Conservation (phyloP, 2,797 vertebrate genomes). For the Micromesistius poutassou region DNA sequence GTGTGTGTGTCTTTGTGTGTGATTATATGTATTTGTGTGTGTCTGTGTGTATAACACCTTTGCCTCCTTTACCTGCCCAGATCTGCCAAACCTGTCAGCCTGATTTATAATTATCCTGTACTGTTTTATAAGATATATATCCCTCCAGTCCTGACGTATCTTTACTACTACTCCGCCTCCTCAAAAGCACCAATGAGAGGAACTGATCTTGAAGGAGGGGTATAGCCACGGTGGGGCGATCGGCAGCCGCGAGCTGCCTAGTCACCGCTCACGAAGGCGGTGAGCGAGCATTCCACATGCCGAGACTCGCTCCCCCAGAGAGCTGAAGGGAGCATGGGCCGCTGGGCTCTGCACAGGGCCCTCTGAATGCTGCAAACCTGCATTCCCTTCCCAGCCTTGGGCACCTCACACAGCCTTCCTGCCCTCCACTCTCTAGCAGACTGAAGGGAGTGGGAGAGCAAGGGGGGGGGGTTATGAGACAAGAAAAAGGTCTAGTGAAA, state of each 20-base stretch:
- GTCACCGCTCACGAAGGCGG: constrained; percentile 43
- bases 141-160: background rate
- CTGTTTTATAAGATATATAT: background rate
- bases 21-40: background rate
- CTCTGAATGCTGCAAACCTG: constrained; percentile 60
- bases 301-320: constrained; percentile 47
- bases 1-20: background rate
- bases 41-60: background rate
- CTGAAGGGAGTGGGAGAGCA: constrained; percentile 5
- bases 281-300: constrained; percentile 60
- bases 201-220: background rate
- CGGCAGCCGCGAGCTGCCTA: constrained; percentile 32
- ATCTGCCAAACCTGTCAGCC: background rate
- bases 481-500: background rate
- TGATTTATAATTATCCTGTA: background rate
- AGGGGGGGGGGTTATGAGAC: background rate
- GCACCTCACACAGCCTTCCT: constrained; percentile 38
- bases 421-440: constrained; percentile 31
- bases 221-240: no score
- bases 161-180: background rate
- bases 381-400: constrained; percentile 65
- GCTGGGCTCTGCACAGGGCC: constrained; percentile 28
- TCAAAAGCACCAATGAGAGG: background rate
- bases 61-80: background rate
- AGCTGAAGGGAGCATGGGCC: constrained; percentile 40